Evolutionary conservation across 2,113 vertebrate genomes (phyloP), one percentile per base, ranked within the genome.

Genomic region (Sterna hirundo): DNA sequence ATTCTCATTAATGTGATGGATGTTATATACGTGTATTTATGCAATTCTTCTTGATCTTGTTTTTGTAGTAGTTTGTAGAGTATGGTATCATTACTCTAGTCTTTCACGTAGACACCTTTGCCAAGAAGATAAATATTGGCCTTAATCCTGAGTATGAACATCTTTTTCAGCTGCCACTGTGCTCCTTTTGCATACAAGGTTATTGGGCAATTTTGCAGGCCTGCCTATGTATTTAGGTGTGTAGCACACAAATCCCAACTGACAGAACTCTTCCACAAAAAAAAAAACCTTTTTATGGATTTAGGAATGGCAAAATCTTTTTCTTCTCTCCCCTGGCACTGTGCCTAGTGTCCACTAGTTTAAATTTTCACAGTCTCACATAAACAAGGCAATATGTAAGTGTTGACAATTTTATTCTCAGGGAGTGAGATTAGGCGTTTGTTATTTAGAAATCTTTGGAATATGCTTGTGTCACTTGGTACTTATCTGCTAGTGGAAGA

Each of bases 41-140:
- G 90, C 82, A 93, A 91, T 95, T 91, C 84, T 89, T 96, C 92
- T 95, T 93, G 84, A 92, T 95, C 93, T 97, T 90, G 91, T 97
- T 97, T 95, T 95, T 87, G 90, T 88, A 96, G 79, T 83, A 76
- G 86, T 88, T 91, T 94, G 64, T 93, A 83, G 93, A 74, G 49
- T 86, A 49, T 60, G 75, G 82, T 66, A 90, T 93, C 93, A 94
- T 96, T 96, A 94, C 80, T 94, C 72, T 76, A 54, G 93, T 86
- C 87, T 93, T 95, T 94, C 78, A 51, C 44, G 2, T 75, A 93
- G 84, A 74, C 83, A 92, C 78, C 64, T 93, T 97, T 95, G 87
- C 91, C 91, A 91, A 88, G 81, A 96, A 92, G 84, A 96, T 88
- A 90, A 96, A 96, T 95, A 88, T 87, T 83, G 87, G 62, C 85